Conservation (phyloP, 2,113 vertebrate species). For the Oncorhynchus clarkii region DNA sequence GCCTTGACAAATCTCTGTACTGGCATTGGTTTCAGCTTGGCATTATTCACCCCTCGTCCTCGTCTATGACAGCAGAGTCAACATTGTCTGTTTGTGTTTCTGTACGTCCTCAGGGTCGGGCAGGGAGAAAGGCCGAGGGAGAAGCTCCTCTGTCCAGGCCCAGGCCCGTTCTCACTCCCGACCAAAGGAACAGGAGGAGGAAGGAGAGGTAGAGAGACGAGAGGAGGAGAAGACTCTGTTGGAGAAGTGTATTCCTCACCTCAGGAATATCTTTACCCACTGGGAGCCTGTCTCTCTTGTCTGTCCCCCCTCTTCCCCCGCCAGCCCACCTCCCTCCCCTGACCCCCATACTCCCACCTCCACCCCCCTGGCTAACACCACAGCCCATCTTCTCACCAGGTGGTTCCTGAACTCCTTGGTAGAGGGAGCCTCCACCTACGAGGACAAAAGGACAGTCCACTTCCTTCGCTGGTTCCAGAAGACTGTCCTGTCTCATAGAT, state of each 20-base stretch:
- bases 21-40: background rate
- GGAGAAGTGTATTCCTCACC: constrained; percentile 65
- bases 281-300: constrained; percentile 71
- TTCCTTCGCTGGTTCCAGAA: constrained; percentile 77
- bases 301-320: constrained; percentile 20
- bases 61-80: background rate
- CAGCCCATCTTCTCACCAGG: constrained; percentile 56
- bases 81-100: background rate
- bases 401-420: constrained; percentile 78
- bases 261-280: constrained; percentile 76
- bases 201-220: constrained; percentile 19
- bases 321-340: constrained; percentile 6
- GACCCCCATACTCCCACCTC: constrained; percentile 21
- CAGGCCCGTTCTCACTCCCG: background rate
- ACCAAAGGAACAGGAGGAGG: constrained; percentile 46
- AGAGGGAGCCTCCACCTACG: constrained; percentile 28
- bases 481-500: constrained; percentile 46
- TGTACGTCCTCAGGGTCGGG: constrained; percentile 65
- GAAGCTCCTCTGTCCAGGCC: constrained; percentile 34
- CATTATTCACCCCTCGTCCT: background rate
- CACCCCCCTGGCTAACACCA: constrained; percentile 9
- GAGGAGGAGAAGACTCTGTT: constrained; percentile 50
- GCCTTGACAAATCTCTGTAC: background rate
- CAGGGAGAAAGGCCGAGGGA: constrained; percentile 70
- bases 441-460: constrained; percentile 19